phyloP scores from a whole-genome alignment of 2,888 invertebrate species.

The Belgica antarctica region DNA sequence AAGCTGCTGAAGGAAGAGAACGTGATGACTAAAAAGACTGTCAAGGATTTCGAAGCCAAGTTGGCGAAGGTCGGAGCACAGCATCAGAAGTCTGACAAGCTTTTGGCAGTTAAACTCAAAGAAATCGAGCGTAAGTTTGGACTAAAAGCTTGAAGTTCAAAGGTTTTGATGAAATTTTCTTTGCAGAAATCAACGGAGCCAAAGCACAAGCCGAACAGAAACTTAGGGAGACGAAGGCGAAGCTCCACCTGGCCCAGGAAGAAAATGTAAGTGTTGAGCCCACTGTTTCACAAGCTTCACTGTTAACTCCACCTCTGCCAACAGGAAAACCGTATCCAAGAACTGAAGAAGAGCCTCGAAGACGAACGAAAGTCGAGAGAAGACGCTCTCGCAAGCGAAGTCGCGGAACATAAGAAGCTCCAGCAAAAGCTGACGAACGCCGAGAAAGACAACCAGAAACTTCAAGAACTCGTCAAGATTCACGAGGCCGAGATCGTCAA shows the following conservation, averaged over 20 bases:
- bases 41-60: neutral
- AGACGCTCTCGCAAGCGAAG: neutral
- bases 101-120: neutral
- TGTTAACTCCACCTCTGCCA: neutral
- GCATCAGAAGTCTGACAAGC: neutral
- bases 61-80: neutral
- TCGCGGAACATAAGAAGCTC: constrained; percentile 22
- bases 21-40: neutral
- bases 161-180: constrained; percentile 13
- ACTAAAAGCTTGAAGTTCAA: neutral
- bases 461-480: constrained; percentile 22
- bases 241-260: neutral
- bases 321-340: constrained; percentile 20
- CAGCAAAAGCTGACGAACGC: neutral
- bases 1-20: neutral
- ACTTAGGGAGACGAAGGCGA: neutral
- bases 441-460: constrained; percentile 3
- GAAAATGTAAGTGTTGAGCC: constrained; percentile 32
- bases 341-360: constrained; percentile 20
- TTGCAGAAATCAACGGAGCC: neutral
- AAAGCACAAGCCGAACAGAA: neutral
- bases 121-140: constrained; percentile 13
- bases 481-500: constrained; percentile 22
- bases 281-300: too few relatives aligned
- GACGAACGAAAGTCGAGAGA: neutral